Evolutionary conservation across 2,113 vertebrate genomes (phyloP).

Genomic region (Panthera leo): DNA sequence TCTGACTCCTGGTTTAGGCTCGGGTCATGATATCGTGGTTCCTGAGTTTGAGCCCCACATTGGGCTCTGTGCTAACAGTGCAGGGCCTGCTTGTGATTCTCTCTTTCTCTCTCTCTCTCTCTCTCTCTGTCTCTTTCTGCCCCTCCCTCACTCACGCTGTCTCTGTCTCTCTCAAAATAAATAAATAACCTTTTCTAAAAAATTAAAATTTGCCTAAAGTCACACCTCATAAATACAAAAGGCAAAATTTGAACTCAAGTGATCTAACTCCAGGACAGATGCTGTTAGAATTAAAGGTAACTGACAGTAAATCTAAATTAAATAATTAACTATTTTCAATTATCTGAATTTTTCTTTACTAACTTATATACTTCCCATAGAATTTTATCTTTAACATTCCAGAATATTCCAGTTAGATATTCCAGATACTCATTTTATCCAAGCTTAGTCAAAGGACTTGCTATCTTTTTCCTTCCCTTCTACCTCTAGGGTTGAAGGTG

Average conservation of each 20-base stretch:
- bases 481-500: background rate
- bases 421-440: conserved; percentile 22
- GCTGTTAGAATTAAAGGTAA: conserved; percentile 4
- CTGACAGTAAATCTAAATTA: conserved; percentile 24
- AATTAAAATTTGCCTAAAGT: conserved; percentile 13
- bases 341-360: conserved; percentile 6
- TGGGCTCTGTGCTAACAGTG: no score
- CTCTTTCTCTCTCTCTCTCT: no score
- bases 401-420: background rate
- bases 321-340: conserved; percentile 43
- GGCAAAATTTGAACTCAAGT: background rate
- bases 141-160: no score
- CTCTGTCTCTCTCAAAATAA: background rate
- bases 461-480: conserved; percentile 6
- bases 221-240: background rate
- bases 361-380: background rate
- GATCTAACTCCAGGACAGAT: background rate
- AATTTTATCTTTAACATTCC: conserved; percentile 41
- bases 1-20: no score
- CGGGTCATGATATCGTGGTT: no score
- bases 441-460: conserved; percentile 19
- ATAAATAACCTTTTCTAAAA: background rate
- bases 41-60: no score
- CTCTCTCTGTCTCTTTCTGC: no score
- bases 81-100: no score